Evolutionary conservation across 2,888 invertebrate species (phyloP).

Genomic region (Oscheius sp.): DNA sequence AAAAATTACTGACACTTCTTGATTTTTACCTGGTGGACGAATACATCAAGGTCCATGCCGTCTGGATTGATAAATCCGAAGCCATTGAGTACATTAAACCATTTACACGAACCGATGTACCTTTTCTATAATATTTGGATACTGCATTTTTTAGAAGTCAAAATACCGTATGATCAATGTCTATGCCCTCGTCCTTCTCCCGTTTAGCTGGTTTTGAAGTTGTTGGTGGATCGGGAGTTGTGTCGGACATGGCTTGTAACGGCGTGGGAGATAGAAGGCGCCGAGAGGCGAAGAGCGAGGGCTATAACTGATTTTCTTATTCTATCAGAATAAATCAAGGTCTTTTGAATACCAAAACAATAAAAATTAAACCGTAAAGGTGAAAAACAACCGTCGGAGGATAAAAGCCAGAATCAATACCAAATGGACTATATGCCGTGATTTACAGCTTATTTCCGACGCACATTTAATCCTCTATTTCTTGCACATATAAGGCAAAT

Average conservation of each 20-base stretch:
- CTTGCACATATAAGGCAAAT: no score
- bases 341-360: no score
- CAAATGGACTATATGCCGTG: no score
- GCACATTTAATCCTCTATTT: no score
- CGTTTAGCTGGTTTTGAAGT: not conserved
- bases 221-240: not conserved
- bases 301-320: not conserved
- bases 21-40: constrained; percentile 55
- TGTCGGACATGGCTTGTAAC: constrained; percentile 14
- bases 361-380: no score
- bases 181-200: not conserved
- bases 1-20: not conserved
- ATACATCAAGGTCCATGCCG: constrained; percentile 45
- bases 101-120: constrained; percentile 44
- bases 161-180: constrained; percentile 10
- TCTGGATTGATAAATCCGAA: constrained; percentile 52
- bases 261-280: constrained; percentile 4
- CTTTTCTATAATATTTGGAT: constrained; percentile 25
- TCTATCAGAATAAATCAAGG: no score
- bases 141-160: not conserved
- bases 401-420: no score
- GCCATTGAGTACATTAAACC: constrained; percentile 54
- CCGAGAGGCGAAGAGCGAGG: constrained; percentile 7
- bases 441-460: no score
- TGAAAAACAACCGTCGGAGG: no score